Evolutionary conservation across 2,888 invertebrate genomes (phyloP).

Genomic region (Plagodis dolabraria): DNA sequence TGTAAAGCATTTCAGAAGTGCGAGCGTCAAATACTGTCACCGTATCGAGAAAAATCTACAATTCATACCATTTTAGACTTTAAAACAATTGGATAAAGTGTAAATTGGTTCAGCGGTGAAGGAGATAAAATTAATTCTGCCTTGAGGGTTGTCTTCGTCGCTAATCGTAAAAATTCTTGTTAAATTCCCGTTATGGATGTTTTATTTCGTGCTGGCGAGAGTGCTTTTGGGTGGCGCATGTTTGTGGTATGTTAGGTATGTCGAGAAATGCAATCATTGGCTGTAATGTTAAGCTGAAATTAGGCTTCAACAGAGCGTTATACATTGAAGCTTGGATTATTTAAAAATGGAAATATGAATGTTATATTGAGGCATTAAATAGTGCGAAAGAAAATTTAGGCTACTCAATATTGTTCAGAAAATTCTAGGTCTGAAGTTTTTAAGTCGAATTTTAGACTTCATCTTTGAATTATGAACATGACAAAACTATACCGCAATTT

Average conservation of each 20-base stretch:
- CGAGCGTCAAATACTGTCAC: constrained; percentile 40
- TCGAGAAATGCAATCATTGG: constrained; percentile 1
- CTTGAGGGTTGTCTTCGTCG: constrained; percentile 47
- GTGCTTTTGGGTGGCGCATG: constrained; percentile 23
- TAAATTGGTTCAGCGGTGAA: constrained; percentile 19
- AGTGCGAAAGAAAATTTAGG: no score
- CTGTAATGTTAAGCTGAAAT: not conserved
- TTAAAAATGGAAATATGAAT: no score
- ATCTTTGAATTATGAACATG: no score
- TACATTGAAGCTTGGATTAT: no score
- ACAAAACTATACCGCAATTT: no score
- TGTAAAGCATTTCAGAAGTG: constrained; percentile 58
- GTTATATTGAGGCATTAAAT: no score
- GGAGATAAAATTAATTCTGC: constrained; percentile 64
- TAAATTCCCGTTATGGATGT: constrained; percentile 50
- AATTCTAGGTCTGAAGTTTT: no score
- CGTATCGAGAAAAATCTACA: constrained; percentile 21
- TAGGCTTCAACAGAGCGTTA: not conserved
- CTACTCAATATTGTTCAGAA: no score
- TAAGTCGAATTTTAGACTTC: no score
- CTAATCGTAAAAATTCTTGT: constrained; percentile 70
- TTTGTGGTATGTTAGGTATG: constrained; percentile 13
- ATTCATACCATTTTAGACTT: constrained; percentile 33
- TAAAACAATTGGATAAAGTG: constrained; percentile 20
- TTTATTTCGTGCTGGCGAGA: constrained; percentile 36